phyloP scores from a whole-genome alignment of 1,140 invertebrate species.

The Choristoneura fumiferana region DNA sequence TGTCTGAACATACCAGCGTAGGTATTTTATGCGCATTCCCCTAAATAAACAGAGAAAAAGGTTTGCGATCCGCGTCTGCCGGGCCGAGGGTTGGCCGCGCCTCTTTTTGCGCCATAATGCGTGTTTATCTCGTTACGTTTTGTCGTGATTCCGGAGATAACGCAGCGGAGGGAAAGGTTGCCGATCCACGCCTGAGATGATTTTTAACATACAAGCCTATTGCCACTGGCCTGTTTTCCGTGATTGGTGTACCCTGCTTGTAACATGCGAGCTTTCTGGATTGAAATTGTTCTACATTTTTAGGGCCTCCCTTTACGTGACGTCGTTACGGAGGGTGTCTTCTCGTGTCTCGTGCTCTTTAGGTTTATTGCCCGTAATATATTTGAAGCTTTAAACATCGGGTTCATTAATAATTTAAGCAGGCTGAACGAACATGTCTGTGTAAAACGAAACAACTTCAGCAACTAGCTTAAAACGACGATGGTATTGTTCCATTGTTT shows the following conservation, averaged over 20 bases:
- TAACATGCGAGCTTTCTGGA: background rate
- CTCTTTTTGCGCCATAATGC: constrained; percentile 27
- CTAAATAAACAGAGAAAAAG: constrained; percentile 21
- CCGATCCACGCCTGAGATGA: constrained; percentile 15
- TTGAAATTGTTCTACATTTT: constrained; percentile 14
- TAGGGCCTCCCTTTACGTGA: background rate
- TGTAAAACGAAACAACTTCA: too few relatives aligned
- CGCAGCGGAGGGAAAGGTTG: background rate
- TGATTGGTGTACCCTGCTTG: background rate
- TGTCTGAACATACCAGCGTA: background rate
- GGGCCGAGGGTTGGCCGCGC: background rate
- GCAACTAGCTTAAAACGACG: too few relatives aligned
- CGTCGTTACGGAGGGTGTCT: constrained; percentile 6
- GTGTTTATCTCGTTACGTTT: constrained; percentile 30
- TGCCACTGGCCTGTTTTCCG: background rate
- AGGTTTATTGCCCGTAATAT: background rate
- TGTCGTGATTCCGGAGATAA: constrained; percentile 26
- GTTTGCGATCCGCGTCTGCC: constrained; percentile 19
- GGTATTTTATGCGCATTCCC: constrained; percentile 18
- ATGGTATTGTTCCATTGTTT: too few relatives aligned
- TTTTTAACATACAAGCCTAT: constrained; percentile 19
- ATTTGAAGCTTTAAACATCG: constrained; percentile 1
- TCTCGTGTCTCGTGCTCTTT: background rate
- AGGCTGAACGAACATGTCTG: too few relatives aligned
- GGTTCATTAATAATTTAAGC: background rate